These are phyloP conservation scores for Papilio glaucus DNA, from an alignment of 1,140 invertebrate genomes.

Conservation along the genomic window DNA sequence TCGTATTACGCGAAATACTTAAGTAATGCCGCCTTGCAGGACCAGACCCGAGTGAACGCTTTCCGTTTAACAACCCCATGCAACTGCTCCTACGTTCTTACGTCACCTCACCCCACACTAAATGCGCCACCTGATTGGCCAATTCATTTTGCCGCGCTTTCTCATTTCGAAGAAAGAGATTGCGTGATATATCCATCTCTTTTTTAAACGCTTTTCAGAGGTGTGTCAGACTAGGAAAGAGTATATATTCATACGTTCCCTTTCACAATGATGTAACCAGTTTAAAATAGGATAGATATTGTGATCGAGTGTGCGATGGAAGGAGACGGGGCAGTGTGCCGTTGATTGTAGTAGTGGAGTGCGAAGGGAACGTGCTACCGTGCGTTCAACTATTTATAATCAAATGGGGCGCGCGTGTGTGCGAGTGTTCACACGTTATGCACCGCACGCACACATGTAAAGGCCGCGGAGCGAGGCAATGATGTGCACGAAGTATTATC, in stretches of 20 bases:
- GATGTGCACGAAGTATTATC: conserved; percentile 82
- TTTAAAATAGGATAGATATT: conserved; percentile 59
- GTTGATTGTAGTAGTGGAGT: conserved; percentile 76
- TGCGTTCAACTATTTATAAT: conserved; percentile 83
- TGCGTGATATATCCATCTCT: conserved; percentile 54
- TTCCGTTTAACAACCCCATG: conserved; percentile 74
- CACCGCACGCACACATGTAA: conserved; percentile 69
- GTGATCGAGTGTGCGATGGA: conserved; percentile 43
- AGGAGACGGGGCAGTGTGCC: conserved; percentile 62
- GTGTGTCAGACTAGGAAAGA: conserved; percentile 63
- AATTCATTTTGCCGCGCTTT: conserved; percentile 80
- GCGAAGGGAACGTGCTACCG: conserved; percentile 82
- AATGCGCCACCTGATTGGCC: conserved; percentile 59
- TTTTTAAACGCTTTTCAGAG: conserved; percentile 49
- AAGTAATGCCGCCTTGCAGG: conserved; percentile 61
- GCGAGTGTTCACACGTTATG: conserved; percentile 74
- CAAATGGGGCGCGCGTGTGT: conserved; percentile 74
- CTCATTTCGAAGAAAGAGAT: conserved; percentile 58
- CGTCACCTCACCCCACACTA: conserved; percentile 81
- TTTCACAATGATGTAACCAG: conserved; percentile 75
- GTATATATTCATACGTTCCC: conserved; percentile 52
- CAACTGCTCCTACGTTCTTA: conserved; percentile 60
- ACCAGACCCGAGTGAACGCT: conserved; percentile 73
- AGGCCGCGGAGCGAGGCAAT: conserved; percentile 71
- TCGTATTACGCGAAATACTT: conserved; percentile 55